Base-by-base conservation (phyloP, 2,888 invertebrate species). In the Drosophila paucipuncta region DNA sequence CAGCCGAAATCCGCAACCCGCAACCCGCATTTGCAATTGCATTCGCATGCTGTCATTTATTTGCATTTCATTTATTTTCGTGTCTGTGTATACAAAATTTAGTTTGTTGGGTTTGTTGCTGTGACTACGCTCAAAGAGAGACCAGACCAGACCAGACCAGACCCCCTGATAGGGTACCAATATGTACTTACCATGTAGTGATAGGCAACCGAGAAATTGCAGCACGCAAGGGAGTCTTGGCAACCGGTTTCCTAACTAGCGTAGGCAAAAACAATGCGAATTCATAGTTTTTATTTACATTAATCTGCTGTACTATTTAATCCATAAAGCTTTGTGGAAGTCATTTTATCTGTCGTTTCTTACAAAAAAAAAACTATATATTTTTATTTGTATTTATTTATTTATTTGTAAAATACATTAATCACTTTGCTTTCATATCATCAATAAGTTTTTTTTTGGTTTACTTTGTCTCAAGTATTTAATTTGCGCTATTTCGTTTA, bases 71-170 rank as follows among this genome's bases (percentile, higher is more conserved):
- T 68, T 77, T 78, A 59, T 59, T 77, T 69, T 64, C 37, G 70
- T 57, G 60, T 63, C 54, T 70, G 59, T 54, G 66, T 60, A 28
- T 68, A 79, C 67, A 79, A 72, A 62, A 62, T 62, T 71, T 35
- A 65, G 76, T 67, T 75, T 68, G 79, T 79, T 79, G 74, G 55
- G 61, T 37, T 52, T 37, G 78, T 66, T 63, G 80, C 80, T 79
- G 62, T 76, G 80, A 63, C 72, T 62, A 72, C 78, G 75, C 33
- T 57, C 28, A 52, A 47, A 72, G 53, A 28, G 25, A 28, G 47
- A 47, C 25, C 47, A 28, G 47, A 47, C 47, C 47, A 13, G 4
- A 7, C 22, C 7, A 13, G 7, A 13, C 43, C 7, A 10, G 39
- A 52, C 41, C 31, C 37, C 47, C 39, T 22, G 52, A 72, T 72